phyloP scores from a whole-genome alignment of 2,113 vertebrate genomes.

The Chloroceryle aenea region DNA sequence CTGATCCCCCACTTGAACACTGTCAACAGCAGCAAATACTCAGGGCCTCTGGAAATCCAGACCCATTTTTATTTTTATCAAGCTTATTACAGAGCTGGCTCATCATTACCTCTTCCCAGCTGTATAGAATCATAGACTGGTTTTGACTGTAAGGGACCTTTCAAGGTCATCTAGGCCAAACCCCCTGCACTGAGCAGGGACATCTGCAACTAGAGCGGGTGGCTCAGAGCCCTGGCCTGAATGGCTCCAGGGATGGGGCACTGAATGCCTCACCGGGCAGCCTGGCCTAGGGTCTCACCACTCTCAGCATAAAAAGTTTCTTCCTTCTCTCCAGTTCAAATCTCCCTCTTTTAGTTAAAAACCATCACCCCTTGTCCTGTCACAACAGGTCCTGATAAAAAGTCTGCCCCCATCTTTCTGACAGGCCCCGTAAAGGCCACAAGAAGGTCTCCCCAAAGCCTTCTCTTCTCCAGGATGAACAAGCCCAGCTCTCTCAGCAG shows the following conservation, averaged over 20 bases:
- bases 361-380: neutral
- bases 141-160: neutral
- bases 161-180: neutral
- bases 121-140: neutral
- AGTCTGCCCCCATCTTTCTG: neutral
- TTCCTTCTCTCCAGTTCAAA: neutral
- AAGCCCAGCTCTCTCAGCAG: too few relatives aligned
- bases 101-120: neutral
- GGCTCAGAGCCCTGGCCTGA: neutral
- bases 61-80: fast-evolving
- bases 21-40: neutral
- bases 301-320: neutral
- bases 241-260: neutral
- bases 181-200: neutral
- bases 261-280: neutral
- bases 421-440: neutral
- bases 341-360: too few relatives aligned
- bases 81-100: neutral
- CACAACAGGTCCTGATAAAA: neutral
- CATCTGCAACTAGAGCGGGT: neutral
- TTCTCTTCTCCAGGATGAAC: too few relatives aligned
- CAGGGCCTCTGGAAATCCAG: neutral
- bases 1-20: neutral
- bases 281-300: neutral
- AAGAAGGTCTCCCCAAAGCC: too few relatives aligned